phyloP scores from a whole-genome alignment of 2,113 vertebrate genomes.

The Lophius piscatorius region DNA sequence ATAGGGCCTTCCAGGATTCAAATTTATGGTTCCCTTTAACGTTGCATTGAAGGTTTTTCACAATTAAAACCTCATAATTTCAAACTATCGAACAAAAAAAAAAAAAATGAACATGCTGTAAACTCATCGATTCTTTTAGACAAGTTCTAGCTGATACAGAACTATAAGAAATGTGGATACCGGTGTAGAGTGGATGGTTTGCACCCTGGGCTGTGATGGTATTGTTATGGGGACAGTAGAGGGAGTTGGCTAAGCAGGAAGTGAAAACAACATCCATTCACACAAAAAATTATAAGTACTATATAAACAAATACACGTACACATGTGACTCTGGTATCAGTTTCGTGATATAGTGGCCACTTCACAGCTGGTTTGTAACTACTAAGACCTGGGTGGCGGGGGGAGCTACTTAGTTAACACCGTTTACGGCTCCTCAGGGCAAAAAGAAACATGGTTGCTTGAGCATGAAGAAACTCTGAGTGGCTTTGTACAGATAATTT shows the following conservation, averaged over 20 bases:
- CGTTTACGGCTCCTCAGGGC: conserved; percentile 50
- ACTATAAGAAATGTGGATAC: conserved; percentile 28
- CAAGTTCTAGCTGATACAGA: neutral
- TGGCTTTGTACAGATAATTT: neutral
- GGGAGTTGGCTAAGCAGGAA: conserved; percentile 38
- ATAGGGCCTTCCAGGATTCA: neutral
- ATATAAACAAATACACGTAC: conserved; percentile 4
- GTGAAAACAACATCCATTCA: conserved; percentile 30
- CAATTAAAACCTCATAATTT: neutral
- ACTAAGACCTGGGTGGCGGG: neutral
- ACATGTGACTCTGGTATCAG: conserved; percentile 25
- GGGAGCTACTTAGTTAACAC: conserved; percentile 42
- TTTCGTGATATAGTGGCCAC: conserved; percentile 30
- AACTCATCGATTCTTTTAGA: neutral
- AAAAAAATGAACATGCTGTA: neutral
- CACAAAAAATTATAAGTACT: conserved; percentile 11
- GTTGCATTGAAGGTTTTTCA: neutral
- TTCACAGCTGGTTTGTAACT: conserved; percentile 39
- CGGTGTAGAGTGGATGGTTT: conserved; percentile 24
- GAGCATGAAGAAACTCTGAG: neutral
- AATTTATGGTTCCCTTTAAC: neutral
- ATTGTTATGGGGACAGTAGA: conserved; percentile 44
- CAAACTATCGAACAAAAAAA: neutral
- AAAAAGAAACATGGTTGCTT: conserved; percentile 5
- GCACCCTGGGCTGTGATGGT: conserved; percentile 33